Evolutionary conservation across 2,113 vertebrate species (phyloP).

Genomic region (Melospiza georgiana): DNA sequence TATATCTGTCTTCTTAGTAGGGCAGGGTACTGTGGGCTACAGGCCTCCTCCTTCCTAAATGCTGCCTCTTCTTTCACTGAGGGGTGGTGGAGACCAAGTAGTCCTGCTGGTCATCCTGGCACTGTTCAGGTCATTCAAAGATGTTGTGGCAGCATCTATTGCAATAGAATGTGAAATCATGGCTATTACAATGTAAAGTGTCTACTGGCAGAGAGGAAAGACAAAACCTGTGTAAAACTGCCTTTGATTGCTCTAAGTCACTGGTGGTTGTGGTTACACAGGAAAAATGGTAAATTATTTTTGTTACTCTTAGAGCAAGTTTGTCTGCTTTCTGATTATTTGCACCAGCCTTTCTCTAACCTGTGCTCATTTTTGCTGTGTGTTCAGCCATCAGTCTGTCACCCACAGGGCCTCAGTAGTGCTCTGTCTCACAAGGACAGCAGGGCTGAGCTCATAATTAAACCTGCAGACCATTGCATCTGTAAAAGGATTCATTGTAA

Average conservation of each 20-base stretch:
- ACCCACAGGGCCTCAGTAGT: neutral
- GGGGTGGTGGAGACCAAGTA: neutral
- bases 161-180: neutral
- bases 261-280: neutral
- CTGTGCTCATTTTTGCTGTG: neutral
- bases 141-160: neutral
- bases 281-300: neutral
- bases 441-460: neutral
- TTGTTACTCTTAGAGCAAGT: neutral
- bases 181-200: neutral
- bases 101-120: neutral
- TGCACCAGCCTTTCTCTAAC: neutral
- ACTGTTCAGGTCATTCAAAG: neutral
- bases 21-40: neutral
- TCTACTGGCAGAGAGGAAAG: neutral
- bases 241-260: neutral
- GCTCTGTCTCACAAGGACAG: neutral
- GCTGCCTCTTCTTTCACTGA: neutral
- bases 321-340: neutral
- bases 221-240: neutral
- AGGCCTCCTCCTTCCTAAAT: neutral
- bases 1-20: neutral
- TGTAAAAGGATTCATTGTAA: neutral
- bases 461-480: neutral
- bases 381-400: neutral